These are phyloP conservation scores for Erpornis zantholeuca DNA, from an alignment of 2,113 vertebrate genomes.

Conservation along the genomic window DNA sequence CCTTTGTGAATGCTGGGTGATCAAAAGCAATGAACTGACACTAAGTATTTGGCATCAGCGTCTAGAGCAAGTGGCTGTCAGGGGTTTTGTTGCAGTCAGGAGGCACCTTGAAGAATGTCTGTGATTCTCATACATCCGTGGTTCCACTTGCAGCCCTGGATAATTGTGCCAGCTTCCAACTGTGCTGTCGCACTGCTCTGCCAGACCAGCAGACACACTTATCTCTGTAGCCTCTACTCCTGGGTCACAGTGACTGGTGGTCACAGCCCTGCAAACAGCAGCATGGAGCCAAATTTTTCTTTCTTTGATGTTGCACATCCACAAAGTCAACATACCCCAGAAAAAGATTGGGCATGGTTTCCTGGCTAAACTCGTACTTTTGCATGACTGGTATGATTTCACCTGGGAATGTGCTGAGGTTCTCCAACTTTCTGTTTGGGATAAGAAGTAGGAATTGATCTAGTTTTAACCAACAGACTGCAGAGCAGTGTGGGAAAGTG, in stretches of 20 bases:
- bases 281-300: background rate
- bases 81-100: background rate
- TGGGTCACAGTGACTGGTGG: background rate
- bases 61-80: background rate
- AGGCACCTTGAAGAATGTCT: background rate
- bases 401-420: background rate
- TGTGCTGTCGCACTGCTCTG: background rate
- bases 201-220: background rate
- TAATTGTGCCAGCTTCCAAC: background rate
- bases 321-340: background rate
- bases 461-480: background rate
- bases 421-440: background rate
- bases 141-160: background rate
- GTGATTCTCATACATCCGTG: fast-evolving
- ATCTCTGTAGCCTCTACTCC: background rate
- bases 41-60: background rate
- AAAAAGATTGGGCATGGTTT: background rate
- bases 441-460: background rate
- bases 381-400: background rate
- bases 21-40: background rate
- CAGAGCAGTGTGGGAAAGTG: background rate
- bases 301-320: background rate
- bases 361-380: background rate
- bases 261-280: background rate
- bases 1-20: background rate